Evolutionary conservation across 2,888 invertebrate species (phyloP).

Genomic region (Magallana nippona): DNA sequence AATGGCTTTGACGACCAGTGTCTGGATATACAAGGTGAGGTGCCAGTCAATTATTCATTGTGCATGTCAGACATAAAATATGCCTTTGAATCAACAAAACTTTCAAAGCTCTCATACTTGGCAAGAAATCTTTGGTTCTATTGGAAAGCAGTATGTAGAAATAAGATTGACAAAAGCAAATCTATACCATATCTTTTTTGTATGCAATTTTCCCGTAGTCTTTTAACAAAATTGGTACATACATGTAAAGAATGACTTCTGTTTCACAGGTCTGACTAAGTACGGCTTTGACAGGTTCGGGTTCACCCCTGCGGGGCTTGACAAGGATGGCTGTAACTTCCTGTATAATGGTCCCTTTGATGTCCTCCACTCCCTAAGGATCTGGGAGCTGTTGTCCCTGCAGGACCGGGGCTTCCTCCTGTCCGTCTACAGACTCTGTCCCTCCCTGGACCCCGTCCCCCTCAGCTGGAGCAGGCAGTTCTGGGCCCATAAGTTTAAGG

Average conservation of each 20-base stretch:
- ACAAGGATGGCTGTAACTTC: constrained; percentile 68
- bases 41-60: not conserved
- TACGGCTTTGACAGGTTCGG: constrained; percentile 67
- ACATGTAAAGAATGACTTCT: too few species aligned
- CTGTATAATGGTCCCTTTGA: constrained; percentile 70
- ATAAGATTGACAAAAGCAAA: too few species aligned
- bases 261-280: constrained; percentile 61
- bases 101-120: too few species aligned
- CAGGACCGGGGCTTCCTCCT: constrained; percentile 70
- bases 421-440: constrained; percentile 67
- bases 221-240: too few species aligned
- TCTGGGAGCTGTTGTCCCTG: constrained; percentile 65
- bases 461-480: constrained; percentile 70
- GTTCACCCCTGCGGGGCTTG: constrained; percentile 60
- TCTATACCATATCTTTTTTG: too few species aligned
- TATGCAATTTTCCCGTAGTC: too few species aligned
- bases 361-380: constrained; percentile 61
- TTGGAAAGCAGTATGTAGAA: too few species aligned
- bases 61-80: too few species aligned
- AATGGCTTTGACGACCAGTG: constrained; percentile 69
- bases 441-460: constrained; percentile 65
- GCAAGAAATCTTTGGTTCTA: too few species aligned
- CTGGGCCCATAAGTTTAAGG: constrained; percentile 70
- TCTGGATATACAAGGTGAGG: constrained; percentile 67
- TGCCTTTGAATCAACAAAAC: too few species aligned